Evolutionary conservation across 2,888 invertebrate species (phyloP).

Genomic region (Oscheius sp.): DNA sequence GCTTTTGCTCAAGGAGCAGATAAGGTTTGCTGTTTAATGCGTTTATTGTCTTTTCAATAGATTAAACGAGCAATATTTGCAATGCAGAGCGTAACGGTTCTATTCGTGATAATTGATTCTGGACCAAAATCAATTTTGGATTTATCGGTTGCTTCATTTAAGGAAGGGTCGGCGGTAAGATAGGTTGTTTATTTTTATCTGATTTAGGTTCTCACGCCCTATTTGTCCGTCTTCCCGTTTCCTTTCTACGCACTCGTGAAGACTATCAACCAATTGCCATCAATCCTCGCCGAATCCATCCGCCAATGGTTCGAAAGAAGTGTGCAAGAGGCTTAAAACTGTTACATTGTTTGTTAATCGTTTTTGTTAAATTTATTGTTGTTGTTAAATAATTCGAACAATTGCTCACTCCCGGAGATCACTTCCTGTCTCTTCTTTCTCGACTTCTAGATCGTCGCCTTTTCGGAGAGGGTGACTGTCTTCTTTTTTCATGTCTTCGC

Average conservation of each 20-base stretch:
- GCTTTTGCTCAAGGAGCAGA: constrained; percentile 85
- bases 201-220: constrained; percentile 73
- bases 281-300: constrained; percentile 90
- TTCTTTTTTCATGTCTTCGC: too few species aligned
- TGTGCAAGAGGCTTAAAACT: constrained; percentile 5
- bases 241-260: constrained; percentile 91
- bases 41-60: too few species aligned
- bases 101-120: constrained; percentile 94
- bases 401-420: too few species aligned
- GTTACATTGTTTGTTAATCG: background rate
- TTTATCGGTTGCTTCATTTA: constrained; percentile 82
- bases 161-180: constrained; percentile 71
- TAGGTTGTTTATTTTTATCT: background rate
- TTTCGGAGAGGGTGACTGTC: too few species aligned
- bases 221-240: constrained; percentile 95
- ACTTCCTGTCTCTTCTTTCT: too few species aligned
- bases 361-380: background rate
- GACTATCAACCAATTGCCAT: constrained; percentile 78
- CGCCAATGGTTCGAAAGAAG: constrained; percentile 96
- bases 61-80: constrained; percentile 47
- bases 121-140: constrained; percentile 91
- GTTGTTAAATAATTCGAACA: too few species aligned
- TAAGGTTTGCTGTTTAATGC: constrained; percentile 76
- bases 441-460: too few species aligned
- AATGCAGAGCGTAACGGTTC: constrained; percentile 82